Conservation (phyloP, 2,888 invertebrate species). For the Tetramorium bicarinatum region DNA sequence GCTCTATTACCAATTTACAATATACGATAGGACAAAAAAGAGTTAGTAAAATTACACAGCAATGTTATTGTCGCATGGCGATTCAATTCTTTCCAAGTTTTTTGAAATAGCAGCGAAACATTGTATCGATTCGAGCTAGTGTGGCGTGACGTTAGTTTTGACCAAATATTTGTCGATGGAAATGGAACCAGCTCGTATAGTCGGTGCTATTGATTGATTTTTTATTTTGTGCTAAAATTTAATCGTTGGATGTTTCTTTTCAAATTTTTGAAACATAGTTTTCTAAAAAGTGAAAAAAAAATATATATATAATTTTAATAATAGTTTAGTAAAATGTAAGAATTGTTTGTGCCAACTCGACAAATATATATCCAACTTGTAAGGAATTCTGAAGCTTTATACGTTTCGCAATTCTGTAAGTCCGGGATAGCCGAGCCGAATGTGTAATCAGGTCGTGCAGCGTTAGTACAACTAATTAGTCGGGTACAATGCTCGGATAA, state of each 20-base stretch:
- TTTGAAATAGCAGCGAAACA: conserved; percentile 70
- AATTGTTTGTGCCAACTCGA: background rate
- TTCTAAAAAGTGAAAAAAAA: background rate
- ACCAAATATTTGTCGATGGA: conserved; percentile 75
- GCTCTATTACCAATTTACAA: conserved; percentile 50
- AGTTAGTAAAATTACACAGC: conserved; percentile 66
- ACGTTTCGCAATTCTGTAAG: conserved; percentile 53
- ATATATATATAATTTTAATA: background rate
- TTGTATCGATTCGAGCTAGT: conserved; percentile 46
- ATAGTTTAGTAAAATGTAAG: background rate
- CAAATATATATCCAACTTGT: background rate
- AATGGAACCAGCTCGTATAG: conserved; percentile 69
- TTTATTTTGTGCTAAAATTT: conserved; percentile 56
- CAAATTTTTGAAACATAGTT: background rate
- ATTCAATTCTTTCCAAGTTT: conserved; percentile 75
- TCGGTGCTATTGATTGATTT: conserved; percentile 65
- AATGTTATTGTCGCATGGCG: conserved; percentile 67
- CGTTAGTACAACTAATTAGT: conserved; percentile 86
- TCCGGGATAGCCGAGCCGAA: conserved; percentile 82
- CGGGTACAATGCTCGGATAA: conserved; percentile 86
- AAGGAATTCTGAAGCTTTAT: conserved; percentile 42
- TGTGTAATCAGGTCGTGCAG: conserved; percentile 85
- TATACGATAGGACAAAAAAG: conserved; percentile 65
- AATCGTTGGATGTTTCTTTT: conserved; percentile 31
- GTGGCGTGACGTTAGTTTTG: conserved; percentile 73